Evolutionary conservation across 2,888 invertebrate species (phyloP), one percentile per base, ranked within the genome.

Genomic region (Nipponacmea schrenckii): DNA sequence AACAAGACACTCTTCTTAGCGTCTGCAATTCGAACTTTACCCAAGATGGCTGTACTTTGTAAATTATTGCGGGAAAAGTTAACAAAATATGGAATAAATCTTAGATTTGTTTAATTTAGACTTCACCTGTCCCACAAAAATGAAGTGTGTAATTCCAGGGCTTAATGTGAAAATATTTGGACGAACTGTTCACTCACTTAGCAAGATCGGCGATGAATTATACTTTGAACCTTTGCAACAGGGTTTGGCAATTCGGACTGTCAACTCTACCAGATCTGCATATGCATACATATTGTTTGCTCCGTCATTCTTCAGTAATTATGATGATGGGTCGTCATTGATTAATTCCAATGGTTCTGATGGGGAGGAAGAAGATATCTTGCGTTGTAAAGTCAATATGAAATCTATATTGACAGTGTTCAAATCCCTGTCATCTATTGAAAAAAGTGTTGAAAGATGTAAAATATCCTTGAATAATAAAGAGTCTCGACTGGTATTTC

Each of bases 131-230:
- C 31, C 5, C 31, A 3, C 31, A 31, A 81, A 74, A 31, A 94
- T 94, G 94, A 93, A 94, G 91, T 94, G 94, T 88, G 91, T 93
- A 73, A 91, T 95, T 77, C 93, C 94, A 5, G 93, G 93, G 62
- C 89, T 91, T 73, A 94, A 94, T 89, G 92, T 94, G 48, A 94
- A 94, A 5, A 31, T 31, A 31, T 91, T 96, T 90, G 95, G 94
- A 68, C 93, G 93, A 89, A 94, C 95, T 7, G 92, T 96, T 72
- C 94, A 95, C 83, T 93, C 95, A 14, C 90, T 96, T 77, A 92
- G 95, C 39, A 94, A 93, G 90, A 93, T 96, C 87, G 96, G 96
- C 66, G 94, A 95, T 87, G 96, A 96, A 84, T 90, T 96, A 69
- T 95, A 93, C 84, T 90, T 96, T 46, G 95, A 95, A 88, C 93